Conservation (phyloP, 2,113 vertebrate genomes). For the Gavia stellata region DNA sequence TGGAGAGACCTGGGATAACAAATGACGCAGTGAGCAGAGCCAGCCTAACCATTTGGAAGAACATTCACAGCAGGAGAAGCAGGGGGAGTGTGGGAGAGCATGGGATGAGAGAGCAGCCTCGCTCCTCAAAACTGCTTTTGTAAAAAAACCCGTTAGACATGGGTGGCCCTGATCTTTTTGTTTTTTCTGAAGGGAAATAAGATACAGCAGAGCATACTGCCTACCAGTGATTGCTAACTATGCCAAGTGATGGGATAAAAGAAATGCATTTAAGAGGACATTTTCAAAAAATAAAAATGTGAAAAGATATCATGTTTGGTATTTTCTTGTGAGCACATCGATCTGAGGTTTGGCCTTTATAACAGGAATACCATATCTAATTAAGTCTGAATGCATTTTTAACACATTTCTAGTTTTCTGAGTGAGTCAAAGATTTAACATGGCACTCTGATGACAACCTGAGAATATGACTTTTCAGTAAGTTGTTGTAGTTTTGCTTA, state of each 20-base stretch:
- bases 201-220: not conserved
- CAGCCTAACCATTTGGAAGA: not conserved
- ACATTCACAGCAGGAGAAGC: not conserved
- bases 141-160: not conserved
- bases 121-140: not conserved
- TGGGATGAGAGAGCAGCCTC: not conserved
- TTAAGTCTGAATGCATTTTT: not conserved
- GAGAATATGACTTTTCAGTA: not conserved
- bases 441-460: not conserved
- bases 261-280: not conserved
- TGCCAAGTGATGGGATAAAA: not conserved
- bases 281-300: not conserved
- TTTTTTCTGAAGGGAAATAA: not conserved
- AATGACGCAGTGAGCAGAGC: not conserved
- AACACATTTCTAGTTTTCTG: not conserved
- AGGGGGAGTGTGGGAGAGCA: not conserved
- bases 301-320: accelerated
- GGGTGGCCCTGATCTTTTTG: not conserved
- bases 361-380: not conserved
- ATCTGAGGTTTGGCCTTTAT: not conserved
- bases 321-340: not conserved
- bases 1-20: not conserved
- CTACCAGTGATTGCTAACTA: not conserved
- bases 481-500: not conserved
- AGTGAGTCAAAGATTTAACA: not conserved